Conservation (phyloP, 2,888 invertebrate genomes). For the Synergus itoensis region DNA sequence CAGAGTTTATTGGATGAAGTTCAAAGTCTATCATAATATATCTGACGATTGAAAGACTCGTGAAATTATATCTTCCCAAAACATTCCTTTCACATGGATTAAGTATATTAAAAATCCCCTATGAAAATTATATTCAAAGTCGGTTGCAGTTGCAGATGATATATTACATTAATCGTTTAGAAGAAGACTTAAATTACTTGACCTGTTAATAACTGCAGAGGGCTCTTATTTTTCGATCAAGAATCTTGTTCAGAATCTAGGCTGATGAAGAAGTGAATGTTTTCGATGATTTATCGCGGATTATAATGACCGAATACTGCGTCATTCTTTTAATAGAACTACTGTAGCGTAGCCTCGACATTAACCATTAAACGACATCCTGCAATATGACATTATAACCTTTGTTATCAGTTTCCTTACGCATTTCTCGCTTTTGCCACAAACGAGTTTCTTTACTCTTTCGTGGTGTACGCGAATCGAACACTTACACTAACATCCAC, state of each 20-base stretch:
- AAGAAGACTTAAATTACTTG: background rate
- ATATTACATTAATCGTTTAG: background rate
- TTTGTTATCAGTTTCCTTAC: slow-evolving; percentile 61
- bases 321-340: background rate
- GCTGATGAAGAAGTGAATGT: no score
- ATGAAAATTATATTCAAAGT: background rate
- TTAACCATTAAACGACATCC: slow-evolving; percentile 59
- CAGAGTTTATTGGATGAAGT: background rate
- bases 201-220: no score
- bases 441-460: slow-evolving; percentile 10
- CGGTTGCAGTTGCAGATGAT: background rate
- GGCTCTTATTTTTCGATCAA: no score
- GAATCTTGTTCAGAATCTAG: no score
- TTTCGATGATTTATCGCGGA: background rate
- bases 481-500: slow-evolving; percentile 45
- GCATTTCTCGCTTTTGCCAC: slow-evolving; percentile 27
- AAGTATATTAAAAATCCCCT: background rate
- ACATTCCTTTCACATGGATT: background rate
- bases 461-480: slow-evolving; percentile 45
- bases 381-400: slow-evolving; percentile 62
- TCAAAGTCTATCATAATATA: slow-evolving; percentile 31
- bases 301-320: background rate
- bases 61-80: slow-evolving; percentile 3
- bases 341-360: slow-evolving; percentile 56
- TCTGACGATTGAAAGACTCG: background rate